Percentiles rank a stretch among this genome's conserved stretches.
Conservation (phyloP, 2,888 invertebrate genomes). For the Microchrysa polita region DNA sequence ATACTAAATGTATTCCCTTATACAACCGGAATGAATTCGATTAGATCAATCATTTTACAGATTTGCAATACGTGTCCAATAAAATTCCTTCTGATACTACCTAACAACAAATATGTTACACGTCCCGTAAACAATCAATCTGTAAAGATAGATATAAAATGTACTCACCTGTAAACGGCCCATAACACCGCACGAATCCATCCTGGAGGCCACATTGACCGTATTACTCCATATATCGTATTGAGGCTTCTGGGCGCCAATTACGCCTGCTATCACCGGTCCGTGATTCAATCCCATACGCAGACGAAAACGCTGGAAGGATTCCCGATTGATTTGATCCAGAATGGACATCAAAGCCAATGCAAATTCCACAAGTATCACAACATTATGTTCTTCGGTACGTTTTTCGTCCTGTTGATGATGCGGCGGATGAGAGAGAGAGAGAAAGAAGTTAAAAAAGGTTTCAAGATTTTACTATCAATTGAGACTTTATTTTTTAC, state of each 20-base stretch:
- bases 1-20: no score
- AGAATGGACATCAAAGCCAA: slow-evolving; percentile 90
- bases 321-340: slow-evolving; percentile 95
- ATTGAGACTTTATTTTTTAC: no score
- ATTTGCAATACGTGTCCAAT: no score
- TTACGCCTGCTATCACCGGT: slow-evolving; percentile 92
- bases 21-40: no score
- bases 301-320: slow-evolving; percentile 94
- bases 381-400: slow-evolving; percentile 87
- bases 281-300: slow-evolving; percentile 75
- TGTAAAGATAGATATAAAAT: neutral
- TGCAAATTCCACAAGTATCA: slow-evolving; percentile 93
- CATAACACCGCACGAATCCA: slow-evolving; percentile 96
- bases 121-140: slow-evolving; percentile 3
- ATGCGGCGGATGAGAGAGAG: neutral
- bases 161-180: slow-evolving; percentile 80
- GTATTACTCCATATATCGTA: slow-evolving; percentile 99
- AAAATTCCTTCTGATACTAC: no score
- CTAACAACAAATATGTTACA: neutral
- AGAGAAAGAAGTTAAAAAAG: no score
- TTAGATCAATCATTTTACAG: no score
- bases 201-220: slow-evolving; percentile 95
- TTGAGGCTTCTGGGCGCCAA: slow-evolving; percentile 97
- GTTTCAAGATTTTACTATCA: neutral
- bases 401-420: slow-evolving; percentile 73